Evolutionary conservation across 1,140 invertebrate species (phyloP).

Genomic region (Ctenoplectra terminalis): DNA sequence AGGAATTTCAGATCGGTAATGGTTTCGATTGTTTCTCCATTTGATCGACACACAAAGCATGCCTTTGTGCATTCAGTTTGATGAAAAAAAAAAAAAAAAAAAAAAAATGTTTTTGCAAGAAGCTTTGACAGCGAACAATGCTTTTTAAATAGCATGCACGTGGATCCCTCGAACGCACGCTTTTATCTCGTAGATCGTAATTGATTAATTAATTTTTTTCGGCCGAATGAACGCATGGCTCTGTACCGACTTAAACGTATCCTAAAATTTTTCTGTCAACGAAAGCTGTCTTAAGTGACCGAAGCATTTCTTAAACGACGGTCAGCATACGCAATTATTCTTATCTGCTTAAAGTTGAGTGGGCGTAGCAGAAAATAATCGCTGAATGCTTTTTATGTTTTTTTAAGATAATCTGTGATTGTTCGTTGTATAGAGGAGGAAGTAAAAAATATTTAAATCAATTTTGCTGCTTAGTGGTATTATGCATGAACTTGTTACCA

Average conservation of each 20-base stretch:
- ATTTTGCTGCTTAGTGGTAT: background rate
- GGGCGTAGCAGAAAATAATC: constrained; percentile 40
- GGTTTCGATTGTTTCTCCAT: background rate
- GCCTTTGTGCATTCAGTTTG: background rate
- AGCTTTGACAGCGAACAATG: background rate
- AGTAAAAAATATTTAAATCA: background rate
- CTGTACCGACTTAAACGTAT: constrained; percentile 13
- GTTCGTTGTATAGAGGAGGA: background rate
- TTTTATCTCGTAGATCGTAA: constrained; percentile 5
- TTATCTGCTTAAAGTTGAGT: constrained; percentile 44
- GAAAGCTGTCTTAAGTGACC: constrained; percentile 24
- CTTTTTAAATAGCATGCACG: background rate
- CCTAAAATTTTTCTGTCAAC: constrained; percentile 15
- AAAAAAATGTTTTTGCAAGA: background rate
- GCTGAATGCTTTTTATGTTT: constrained; percentile 5
- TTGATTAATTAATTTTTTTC: constrained; percentile 47
- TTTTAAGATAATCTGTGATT: constrained; percentile 33
- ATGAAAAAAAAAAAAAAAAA: no score
- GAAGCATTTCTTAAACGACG: constrained; percentile 8
- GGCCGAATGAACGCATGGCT: constrained; percentile 23
- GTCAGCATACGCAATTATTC: constrained; percentile 25
- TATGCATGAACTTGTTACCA: background rate
- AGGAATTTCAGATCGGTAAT: background rate
- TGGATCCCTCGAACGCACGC: no score
- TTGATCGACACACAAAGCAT: background rate